These are phyloP conservation scores for Lepidotrigona ventralis DNA, from an alignment of 1,140 invertebrate genomes.

Conservation along the genomic window DNA sequence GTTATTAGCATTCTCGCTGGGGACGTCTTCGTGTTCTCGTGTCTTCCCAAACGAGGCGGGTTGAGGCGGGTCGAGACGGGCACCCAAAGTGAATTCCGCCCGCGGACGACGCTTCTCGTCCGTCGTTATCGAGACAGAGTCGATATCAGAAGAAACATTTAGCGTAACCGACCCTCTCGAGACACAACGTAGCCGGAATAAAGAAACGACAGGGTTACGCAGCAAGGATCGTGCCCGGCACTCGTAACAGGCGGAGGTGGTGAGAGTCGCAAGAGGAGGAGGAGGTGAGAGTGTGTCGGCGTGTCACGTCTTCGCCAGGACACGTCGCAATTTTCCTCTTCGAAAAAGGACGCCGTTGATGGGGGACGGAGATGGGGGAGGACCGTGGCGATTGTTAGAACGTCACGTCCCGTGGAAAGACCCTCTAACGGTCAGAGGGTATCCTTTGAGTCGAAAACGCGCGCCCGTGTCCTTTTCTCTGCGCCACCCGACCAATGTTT, in stretches of 20 bases:
- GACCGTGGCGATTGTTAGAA: slow-evolving; percentile 52
- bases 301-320: slow-evolving; percentile 57
- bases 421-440: slow-evolving; percentile 52
- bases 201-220: slow-evolving; percentile 38
- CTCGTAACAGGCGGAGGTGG: neutral
- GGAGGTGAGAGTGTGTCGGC: neutral
- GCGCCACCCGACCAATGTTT: neutral
- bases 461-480: neutral
- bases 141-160: slow-evolving; percentile 45
- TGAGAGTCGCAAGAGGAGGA: neutral
- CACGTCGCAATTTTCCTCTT: slow-evolving; percentile 65
- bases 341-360: slow-evolving; percentile 51
- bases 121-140: slow-evolving; percentile 41
- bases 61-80: neutral
- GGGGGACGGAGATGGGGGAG: neutral
- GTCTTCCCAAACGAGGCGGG: neutral
- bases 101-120: slow-evolving; percentile 16
- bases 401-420: slow-evolving; percentile 56
- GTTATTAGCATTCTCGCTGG: slow-evolving; percentile 22
- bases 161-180: slow-evolving; percentile 39
- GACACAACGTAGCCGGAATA: slow-evolving; percentile 40
- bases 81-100: slow-evolving; percentile 6
- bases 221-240: slow-evolving; percentile 40
- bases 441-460: slow-evolving; percentile 30
- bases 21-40: neutral